Conservation (phyloP, 2,797 vertebrate species). For the Micropoecilia bifurca region DNA sequence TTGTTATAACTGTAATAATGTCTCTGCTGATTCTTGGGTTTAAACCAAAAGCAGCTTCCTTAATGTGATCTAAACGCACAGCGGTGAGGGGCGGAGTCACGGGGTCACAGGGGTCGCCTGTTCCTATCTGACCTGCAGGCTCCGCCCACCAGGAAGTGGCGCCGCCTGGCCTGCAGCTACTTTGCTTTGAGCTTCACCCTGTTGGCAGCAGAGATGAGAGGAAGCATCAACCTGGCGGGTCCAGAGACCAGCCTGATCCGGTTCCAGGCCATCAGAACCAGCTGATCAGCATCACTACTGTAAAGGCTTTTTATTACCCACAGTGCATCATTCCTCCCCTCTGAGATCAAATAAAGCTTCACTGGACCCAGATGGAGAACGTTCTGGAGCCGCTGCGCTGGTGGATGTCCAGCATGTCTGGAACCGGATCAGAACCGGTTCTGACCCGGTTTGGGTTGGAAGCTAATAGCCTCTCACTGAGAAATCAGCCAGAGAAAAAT, state of each 20-base stretch:
- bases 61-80: conserved; percentile 17
- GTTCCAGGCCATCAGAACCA: neutral
- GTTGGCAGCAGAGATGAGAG: conserved; percentile 43
- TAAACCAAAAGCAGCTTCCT: conserved; percentile 68
- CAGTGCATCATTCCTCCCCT: no score
- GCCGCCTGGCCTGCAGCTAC: conserved; percentile 24
- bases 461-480: no score
- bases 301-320: no score
- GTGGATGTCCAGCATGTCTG: no score
- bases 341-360: no score
- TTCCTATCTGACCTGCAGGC: conserved; percentile 51
- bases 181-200: conserved; percentile 16
- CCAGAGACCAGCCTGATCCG: neutral
- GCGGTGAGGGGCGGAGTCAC: conserved; percentile 31
- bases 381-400: no score
- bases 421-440: no score
- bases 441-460: no score
- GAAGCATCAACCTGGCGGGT: conserved; percentile 13
- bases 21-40: conserved; percentile 52
- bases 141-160: conserved; percentile 42
- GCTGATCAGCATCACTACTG: neutral
- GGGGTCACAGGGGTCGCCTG: conserved; percentile 41
- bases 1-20: neutral
- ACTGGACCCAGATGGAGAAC: no score
- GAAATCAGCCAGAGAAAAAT: no score